phyloP scores from a whole-genome alignment of 2,113 vertebrate genomes.

The Nibea albiflora region DNA sequence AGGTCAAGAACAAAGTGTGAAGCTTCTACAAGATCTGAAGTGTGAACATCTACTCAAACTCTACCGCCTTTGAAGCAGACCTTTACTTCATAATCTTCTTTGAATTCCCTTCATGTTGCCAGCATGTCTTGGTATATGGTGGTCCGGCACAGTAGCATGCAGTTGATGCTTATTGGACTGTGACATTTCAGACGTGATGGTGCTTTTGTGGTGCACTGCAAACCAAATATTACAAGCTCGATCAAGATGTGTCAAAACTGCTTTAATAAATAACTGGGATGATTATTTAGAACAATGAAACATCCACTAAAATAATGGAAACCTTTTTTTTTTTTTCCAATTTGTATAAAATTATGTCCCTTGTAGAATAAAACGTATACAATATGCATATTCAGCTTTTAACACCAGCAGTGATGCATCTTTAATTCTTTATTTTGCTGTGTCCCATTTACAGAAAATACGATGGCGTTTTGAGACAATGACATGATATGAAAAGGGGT shows the following conservation, averaged over 20 bases:
- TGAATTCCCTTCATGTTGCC: too few species aligned
- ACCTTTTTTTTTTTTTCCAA: constrained; percentile 41
- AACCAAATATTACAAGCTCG: constrained; percentile 58
- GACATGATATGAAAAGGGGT: constrained; percentile 74
- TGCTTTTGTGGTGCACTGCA: constrained; percentile 25
- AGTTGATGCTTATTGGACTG: not conserved
- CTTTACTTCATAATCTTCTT: not conserved
- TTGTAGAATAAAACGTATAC: constrained; percentile 66
- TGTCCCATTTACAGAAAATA: constrained; percentile 82
- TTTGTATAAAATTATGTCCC: constrained; percentile 68
- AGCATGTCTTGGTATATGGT: not conserved
- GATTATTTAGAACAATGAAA: constrained; percentile 84
- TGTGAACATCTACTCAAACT: not conserved
- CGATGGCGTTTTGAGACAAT: constrained; percentile 71
- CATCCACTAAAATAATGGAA: constrained; percentile 84
- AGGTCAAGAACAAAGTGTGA: not conserved
- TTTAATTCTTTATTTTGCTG: constrained; percentile 81
- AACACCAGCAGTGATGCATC: constrained; percentile 77
- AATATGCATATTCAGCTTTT: constrained; percentile 76
- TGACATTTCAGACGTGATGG: not conserved
- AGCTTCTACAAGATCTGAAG: not conserved
- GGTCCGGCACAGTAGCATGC: not conserved
- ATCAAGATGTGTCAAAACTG: constrained; percentile 70
- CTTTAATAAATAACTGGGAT: constrained; percentile 94
- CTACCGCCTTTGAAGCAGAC: not conserved